Conservation (phyloP, 1,140 invertebrate genomes). For the Solen grandis region DNA sequence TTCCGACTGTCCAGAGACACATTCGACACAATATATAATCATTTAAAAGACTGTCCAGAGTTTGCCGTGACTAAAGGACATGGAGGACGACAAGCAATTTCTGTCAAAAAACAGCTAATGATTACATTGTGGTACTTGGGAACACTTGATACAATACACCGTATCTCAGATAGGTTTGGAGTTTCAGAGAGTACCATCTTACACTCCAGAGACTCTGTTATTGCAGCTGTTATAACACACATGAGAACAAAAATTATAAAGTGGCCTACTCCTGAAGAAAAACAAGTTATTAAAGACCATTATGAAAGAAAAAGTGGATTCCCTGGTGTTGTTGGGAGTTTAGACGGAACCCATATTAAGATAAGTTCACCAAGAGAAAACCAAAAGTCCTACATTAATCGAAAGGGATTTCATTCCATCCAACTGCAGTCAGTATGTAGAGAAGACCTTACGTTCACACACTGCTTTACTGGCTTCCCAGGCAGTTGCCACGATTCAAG, state of each 20-base stretch:
- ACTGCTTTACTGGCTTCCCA: constrained; percentile 41
- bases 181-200: constrained; percentile 52
- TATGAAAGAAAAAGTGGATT: constrained; percentile 44
- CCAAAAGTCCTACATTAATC: constrained; percentile 21
- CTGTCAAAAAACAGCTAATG: constrained; percentile 49
- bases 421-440: constrained; percentile 35
- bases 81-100: constrained; percentile 51
- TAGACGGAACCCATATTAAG: constrained; percentile 31
- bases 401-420: constrained; percentile 34
- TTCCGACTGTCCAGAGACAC: constrained; percentile 44
- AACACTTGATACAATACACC: constrained; percentile 31
- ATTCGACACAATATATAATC: constrained; percentile 29
- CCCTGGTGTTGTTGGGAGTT: constrained; percentile 50
- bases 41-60: constrained; percentile 30
- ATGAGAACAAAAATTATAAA: constrained; percentile 48
- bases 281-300: constrained; percentile 18
- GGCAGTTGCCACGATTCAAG: constrained; percentile 36
- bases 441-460: constrained; percentile 37
- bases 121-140: constrained; percentile 58
- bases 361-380: constrained; percentile 28
- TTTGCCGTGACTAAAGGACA: constrained; percentile 11
- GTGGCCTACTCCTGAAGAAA: constrained; percentile 21
- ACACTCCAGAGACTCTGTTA: constrained; percentile 15
- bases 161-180: constrained; percentile 58
- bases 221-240: constrained; percentile 48